Evolutionary conservation across 2,888 invertebrate species (phyloP), one percentile per base, ranked within the genome.

Genomic region (Agrochola macilenta): DNA sequence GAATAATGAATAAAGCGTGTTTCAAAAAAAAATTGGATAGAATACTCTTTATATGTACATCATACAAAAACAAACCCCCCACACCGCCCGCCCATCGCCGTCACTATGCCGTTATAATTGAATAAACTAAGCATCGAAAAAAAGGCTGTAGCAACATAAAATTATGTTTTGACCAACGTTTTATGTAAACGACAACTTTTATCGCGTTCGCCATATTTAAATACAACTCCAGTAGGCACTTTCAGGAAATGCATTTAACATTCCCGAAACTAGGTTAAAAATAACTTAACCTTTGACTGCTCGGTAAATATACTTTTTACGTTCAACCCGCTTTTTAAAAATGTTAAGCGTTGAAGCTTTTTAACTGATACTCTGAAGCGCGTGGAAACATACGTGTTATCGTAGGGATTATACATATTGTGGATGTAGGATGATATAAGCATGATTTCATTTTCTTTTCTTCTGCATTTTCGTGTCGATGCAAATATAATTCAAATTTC

Each of bases 231-330:
- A 57, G 58, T n/a, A 14, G 57, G 52, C 61, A 39, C 78, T 69
- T 52, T 65, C 54, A 83, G 66, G 76, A 82, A 82, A 85, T 76
- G 76, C 82, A 80, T 79, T 88, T 80, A 80, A 79, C 68, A 75
- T 80, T 71, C 69, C 64, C 30, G 61, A 77, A 87, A 87, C 87
- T 87, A 76, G 87, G 85, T 87, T 87, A 87, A 87, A 88, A 81
- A 88, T 86, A 87, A 85, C 76, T 82, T 77, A 46, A 64, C 78
- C 72, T 88, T 82, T 85, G 82, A 85, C 87, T 73, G 66, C 69
- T 75, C 43, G 61, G 85, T 78, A 84, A 88, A 85, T 79, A 72
- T 54, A 60, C 65, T 82, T 88, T 87, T 87, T 71, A 82, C 64
- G 75, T 82, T 57, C 39, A 73, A 74, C 49, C 43, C 57, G 65